These are phyloP conservation scores for Passerculus sandwichensis DNA, from an alignment of 2,797 vertebrate species.

Conservation along the genomic window DNA sequence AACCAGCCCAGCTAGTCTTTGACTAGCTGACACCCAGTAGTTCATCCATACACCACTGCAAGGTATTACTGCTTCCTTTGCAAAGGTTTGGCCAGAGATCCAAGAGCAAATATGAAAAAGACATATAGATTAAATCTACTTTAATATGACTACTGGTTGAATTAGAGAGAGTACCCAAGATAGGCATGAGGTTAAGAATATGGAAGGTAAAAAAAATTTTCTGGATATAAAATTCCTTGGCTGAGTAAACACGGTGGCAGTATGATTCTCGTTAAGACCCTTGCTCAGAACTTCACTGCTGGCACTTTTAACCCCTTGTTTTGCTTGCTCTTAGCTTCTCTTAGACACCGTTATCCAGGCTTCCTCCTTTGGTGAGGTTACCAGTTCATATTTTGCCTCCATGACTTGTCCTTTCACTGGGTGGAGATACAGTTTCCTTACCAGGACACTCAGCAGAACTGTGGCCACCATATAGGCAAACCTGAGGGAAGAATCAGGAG, in stretches of 20 bases:
- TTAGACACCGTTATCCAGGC: conserved; percentile 92
- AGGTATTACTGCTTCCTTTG: not conserved
- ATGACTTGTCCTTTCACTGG: conserved; percentile 84
- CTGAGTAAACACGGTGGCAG: not conserved
- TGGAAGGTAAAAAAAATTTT: not conserved
- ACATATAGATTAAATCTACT: conserved; percentile 30
- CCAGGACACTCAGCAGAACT: conserved; percentile 86
- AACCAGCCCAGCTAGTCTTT: not conserved
- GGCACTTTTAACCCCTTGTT: not conserved
- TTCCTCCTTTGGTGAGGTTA: conserved; percentile 92
- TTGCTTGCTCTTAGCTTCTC: conserved; percentile 76
- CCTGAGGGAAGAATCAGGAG: conserved; percentile 70
- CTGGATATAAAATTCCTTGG: not conserved
- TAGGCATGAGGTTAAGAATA: not conserved
- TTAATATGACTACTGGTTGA: conserved; percentile 36
- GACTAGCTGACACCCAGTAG: not conserved
- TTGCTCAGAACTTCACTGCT: not conserved
- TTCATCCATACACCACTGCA: not conserved
- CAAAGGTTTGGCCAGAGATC: not conserved
- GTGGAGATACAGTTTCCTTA: conserved; percentile 84
- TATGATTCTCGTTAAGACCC: not conserved
- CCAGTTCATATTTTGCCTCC: conserved; percentile 91
- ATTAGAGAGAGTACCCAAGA: conserved; percentile 28
- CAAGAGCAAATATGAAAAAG: conserved; percentile 1
- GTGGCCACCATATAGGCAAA: conserved; percentile 91